A percentile compares a stretch with the other conserved stretches of the same genome.
Conservation (phyloP, 1,140 invertebrate species). For the Lasioglossum baleicum region DNA sequence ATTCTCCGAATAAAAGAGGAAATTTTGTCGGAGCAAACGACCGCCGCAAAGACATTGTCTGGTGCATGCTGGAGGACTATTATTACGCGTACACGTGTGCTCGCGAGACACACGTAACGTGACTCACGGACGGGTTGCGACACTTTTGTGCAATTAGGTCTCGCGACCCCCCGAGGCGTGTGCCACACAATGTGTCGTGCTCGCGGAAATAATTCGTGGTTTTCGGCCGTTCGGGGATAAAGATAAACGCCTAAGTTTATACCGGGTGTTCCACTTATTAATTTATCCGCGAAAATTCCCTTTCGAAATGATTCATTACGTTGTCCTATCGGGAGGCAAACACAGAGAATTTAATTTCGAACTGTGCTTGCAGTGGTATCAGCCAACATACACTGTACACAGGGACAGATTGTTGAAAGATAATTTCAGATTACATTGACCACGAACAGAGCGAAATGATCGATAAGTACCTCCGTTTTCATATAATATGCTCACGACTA, state of each 20-base stretch:
- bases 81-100: not conserved
- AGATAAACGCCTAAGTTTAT: not conserved
- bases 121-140: conserved; percentile 20
- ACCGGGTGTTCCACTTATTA: too few species aligned
- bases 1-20: too few species aligned
- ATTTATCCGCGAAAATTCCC: too few species aligned
- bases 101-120: conserved; percentile 13
- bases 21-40: too few species aligned
- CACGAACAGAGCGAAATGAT: not conserved
- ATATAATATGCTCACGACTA: not conserved
- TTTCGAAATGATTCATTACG: too few species aligned
- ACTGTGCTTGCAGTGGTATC: too few species aligned
- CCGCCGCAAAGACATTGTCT: not conserved
- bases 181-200: not conserved
- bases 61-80: conserved; percentile 6
- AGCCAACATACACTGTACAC: too few species aligned
- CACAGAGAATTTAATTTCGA: too few species aligned
- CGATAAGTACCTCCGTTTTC: not conserved
- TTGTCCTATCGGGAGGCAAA: too few species aligned
- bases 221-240: not conserved
- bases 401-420: too few species aligned
- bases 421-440: too few species aligned
- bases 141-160: conserved; percentile 17
- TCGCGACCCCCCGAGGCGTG: not conserved
- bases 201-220: conserved; percentile 19